Percentiles rank a stretch among this genome's conserved stretches.
Conservation (phyloP, 2,888 invertebrate genomes). For the Tinea pellionella region DNA sequence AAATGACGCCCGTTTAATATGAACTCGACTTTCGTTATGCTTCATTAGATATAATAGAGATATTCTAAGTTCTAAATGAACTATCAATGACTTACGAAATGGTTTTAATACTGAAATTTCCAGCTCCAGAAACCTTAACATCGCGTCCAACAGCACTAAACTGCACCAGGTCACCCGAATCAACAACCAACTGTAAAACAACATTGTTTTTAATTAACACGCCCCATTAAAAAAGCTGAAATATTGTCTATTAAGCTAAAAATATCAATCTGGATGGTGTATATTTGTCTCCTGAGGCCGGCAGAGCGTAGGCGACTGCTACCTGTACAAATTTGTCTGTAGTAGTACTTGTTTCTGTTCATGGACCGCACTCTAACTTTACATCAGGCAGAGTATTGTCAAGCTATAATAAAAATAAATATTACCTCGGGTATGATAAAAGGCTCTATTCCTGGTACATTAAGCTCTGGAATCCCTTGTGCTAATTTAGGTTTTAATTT, state of each 20-base stretch:
- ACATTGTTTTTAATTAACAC: too few species aligned
- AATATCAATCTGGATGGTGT: too few species aligned
- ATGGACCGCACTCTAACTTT: too few species aligned
- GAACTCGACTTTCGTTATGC: too few species aligned
- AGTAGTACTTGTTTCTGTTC: too few species aligned
- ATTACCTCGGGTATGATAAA: constrained; percentile 72
- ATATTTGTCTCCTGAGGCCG: too few species aligned
- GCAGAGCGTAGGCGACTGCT: too few species aligned
- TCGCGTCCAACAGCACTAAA: constrained; percentile 59
- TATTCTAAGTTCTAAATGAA: not conserved
- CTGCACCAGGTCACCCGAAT: constrained; percentile 35
- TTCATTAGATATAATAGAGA: not conserved
- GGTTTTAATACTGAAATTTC: constrained; percentile 60
- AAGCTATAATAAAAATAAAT: not conserved
- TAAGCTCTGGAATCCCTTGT: constrained; percentile 75
- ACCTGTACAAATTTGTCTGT: too few species aligned
- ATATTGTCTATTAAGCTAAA: too few species aligned
- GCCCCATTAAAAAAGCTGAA: too few species aligned
- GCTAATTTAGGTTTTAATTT: constrained; percentile 65
- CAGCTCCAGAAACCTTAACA: constrained; percentile 59
- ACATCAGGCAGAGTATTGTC: too few species aligned
- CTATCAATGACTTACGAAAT: constrained; percentile 52
- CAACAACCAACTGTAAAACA: constrained; percentile 36
- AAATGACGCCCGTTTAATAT: too few species aligned
- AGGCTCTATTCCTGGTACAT: constrained; percentile 78